Conservation (phyloP, 2,113 vertebrate species). For the Heliornis fulica region DNA sequence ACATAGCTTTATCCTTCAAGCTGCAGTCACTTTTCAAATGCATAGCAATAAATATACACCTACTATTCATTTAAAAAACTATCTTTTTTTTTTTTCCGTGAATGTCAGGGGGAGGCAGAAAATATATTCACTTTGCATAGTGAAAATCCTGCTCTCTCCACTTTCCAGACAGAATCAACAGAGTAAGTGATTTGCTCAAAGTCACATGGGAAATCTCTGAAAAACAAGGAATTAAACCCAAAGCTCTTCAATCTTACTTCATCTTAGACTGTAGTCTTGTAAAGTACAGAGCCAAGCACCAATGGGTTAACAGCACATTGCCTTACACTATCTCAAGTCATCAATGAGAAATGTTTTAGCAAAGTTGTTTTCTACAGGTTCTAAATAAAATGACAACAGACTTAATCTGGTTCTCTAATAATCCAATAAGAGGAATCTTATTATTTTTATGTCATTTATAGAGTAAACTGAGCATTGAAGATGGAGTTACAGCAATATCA, state of each 20-base stretch:
- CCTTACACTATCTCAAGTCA: background rate
- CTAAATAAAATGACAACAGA: background rate
- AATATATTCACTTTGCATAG: background rate
- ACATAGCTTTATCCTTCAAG: background rate
- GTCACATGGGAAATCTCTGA: background rate
- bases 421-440: background rate
- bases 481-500: background rate
- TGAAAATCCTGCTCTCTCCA: background rate
- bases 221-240: slow-evolving; percentile 16
- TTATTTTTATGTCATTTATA: background rate
- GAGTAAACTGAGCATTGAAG: background rate
- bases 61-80: background rate
- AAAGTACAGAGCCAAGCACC: background rate
- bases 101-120: background rate
- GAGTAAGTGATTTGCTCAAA: slow-evolving; percentile 2
- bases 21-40: background rate
- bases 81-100: background rate
- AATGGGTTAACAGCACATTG: background rate
- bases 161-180: background rate
- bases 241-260: slow-evolving; percentile 8
- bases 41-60: background rate
- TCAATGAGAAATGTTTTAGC: background rate
- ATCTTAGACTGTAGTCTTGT: background rate
- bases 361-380: background rate
- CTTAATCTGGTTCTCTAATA: background rate